Percentiles rank a stretch among this genome's conserved stretches.
Evolutionary conservation across 2,113 vertebrate species (phyloP).

Genomic region (Serilophus lunatus): DNA sequence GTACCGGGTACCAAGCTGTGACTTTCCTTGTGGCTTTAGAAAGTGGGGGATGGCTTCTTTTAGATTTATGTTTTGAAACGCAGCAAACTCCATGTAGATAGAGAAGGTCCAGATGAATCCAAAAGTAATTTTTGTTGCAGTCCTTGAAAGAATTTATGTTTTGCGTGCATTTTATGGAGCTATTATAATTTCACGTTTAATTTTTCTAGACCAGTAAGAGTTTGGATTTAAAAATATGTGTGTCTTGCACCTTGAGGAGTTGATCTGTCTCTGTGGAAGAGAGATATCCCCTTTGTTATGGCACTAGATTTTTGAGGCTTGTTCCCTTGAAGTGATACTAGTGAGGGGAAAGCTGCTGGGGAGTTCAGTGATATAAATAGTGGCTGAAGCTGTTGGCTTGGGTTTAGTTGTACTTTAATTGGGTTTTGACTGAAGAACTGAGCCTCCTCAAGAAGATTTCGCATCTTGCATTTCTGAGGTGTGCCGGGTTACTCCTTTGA

Average conservation of each 20-base stretch:
- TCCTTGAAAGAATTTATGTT: not conserved
- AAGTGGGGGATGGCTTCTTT: not conserved
- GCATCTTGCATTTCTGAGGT: not conserved
- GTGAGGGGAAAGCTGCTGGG: not conserved
- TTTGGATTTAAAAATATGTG: not conserved
- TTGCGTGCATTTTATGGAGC: not conserved
- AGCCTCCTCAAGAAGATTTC: not conserved
- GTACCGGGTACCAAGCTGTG: not conserved
- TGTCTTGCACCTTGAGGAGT: not conserved
- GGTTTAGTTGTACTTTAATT: not conserved
- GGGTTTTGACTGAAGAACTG: not conserved
- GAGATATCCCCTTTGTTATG: fast-evolving
- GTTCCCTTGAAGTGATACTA: not conserved
- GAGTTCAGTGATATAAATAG: not conserved
- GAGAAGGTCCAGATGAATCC: not conserved
- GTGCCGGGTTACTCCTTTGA: not conserved
- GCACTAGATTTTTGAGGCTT: not conserved
- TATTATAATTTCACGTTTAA: fast-evolving
- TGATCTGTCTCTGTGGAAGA: not conserved
- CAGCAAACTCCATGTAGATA: not conserved
- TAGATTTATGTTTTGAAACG: not conserved
- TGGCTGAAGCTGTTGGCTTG: not conserved
- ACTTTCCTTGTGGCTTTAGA: not conserved
- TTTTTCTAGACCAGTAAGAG: not conserved
- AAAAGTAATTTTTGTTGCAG: not conserved